phyloP scores from a whole-genome alignment of 1,140 invertebrate genomes.

The Paraescarpia echinospica region DNA sequence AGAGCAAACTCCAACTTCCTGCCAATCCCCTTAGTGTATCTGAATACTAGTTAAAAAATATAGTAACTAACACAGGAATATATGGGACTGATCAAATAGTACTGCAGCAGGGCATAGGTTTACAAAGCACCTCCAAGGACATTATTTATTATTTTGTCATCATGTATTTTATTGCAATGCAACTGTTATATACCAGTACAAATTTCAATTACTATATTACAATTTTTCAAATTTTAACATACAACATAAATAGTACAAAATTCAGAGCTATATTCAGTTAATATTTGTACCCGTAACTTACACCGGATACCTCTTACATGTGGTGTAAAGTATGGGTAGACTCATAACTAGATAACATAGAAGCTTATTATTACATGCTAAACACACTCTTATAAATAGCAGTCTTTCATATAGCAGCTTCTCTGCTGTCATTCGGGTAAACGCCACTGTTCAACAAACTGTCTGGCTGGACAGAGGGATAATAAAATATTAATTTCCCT shows the following conservation, averaged over 20 bases:
- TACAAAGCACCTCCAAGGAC: not conserved
- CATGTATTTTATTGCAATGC: not conserved
- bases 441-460: not conserved
- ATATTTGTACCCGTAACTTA: not conserved
- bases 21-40: too few relatives aligned
- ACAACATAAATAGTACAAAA: not conserved
- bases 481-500: not conserved
- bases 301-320: not conserved
- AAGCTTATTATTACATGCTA: not conserved
- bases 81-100: not conserved
- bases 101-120: not conserved
- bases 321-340: not conserved
- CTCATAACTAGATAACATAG: not conserved
- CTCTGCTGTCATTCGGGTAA: not conserved
- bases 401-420: not conserved
- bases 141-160: not conserved
- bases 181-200: slow-evolving; percentile 1
- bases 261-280: not conserved
- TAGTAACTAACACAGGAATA: too few relatives aligned
- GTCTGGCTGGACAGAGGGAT: not conserved
- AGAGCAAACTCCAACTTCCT: too few relatives aligned
- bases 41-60: too few relatives aligned
- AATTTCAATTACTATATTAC: not conserved
- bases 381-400: not conserved
- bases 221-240: not conserved